These are phyloP conservation scores for Ormyrus pomaceus DNA, from an alignment of 2,888 invertebrate genomes.

Conservation along the genomic window DNA sequence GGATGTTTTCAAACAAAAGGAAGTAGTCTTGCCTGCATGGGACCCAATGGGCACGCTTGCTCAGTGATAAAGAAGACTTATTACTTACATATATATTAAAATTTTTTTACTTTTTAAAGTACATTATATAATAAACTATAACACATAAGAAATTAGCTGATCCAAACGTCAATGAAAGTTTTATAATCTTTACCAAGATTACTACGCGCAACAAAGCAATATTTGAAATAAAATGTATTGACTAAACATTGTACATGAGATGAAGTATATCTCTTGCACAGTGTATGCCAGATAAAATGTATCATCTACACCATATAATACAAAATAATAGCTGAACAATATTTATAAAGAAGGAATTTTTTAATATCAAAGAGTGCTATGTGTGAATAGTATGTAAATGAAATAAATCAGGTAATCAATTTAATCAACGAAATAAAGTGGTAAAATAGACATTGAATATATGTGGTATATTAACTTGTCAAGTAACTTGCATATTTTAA, in stretches of 20 bases:
- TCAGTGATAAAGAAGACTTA: constrained; percentile 62
- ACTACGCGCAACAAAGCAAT: background rate
- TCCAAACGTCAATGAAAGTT: constrained; percentile 32
- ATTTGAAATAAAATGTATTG: background rate
- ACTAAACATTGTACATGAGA: background rate
- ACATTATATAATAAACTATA: constrained; percentile 31
- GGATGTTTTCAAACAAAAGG: constrained; percentile 85
- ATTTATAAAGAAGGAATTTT: too few relatives aligned
- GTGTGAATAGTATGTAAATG: constrained; percentile 43
- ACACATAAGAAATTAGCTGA: constrained; percentile 23
- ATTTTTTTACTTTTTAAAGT: constrained; percentile 25
- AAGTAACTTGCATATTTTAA: constrained; percentile 36
- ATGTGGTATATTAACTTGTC: constrained; percentile 45
- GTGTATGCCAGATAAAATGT: too few relatives aligned
- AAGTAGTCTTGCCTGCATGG: constrained; percentile 91
- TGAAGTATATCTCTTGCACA: too few relatives aligned
- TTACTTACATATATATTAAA: constrained; percentile 42
- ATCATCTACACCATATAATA: background rate
- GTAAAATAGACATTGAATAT: constrained; percentile 22
- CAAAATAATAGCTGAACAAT: background rate
- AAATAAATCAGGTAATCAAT: constrained; percentile 22
- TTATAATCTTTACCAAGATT: background rate
- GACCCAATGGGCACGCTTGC: constrained; percentile 95
- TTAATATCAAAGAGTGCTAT: constrained; percentile 4
- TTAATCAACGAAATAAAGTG: constrained; percentile 26